Conservation (phyloP, 1,140 invertebrate genomes). For the Cydia pomonella region DNA sequence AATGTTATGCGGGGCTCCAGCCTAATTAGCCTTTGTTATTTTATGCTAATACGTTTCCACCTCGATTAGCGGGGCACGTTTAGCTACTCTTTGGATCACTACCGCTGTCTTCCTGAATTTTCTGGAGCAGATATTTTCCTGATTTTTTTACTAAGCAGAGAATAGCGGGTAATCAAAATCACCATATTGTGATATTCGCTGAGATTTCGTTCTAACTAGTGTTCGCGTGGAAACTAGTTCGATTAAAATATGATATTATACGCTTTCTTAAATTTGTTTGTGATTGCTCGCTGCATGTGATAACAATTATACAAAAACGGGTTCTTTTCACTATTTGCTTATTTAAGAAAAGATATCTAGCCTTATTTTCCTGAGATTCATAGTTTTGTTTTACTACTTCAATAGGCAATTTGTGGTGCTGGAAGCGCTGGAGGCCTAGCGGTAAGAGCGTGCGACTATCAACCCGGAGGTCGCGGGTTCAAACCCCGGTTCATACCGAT, state of each 20-base stretch:
- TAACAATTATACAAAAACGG: no score
- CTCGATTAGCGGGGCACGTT: slow-evolving; percentile 52
- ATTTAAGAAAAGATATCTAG: no score
- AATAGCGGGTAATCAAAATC: background rate
- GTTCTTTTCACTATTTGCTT: no score
- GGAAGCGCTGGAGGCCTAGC: no score
- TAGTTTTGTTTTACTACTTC: no score
- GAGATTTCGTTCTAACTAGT: background rate
- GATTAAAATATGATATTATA: background rate
- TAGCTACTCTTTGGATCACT: slow-evolving; percentile 36
- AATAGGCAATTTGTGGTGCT: no score
- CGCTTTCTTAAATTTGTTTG: no score
- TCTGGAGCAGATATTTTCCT: background rate
- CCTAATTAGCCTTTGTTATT: slow-evolving; percentile 74
- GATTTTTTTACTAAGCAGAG: background rate
- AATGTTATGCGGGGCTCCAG: slow-evolving; percentile 58
- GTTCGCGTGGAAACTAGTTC: background rate
- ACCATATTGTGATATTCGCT: background rate
- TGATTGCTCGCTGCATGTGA: no score
- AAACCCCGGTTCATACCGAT: no score
- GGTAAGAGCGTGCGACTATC: no score
- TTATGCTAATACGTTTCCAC: slow-evolving; percentile 73
- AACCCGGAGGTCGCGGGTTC: no score
- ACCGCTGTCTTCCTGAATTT: slow-evolving; percentile 12
- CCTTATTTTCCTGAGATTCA: no score